Conservation (phyloP, 2,797 vertebrate genomes). For the Mus caroli region DNA sequence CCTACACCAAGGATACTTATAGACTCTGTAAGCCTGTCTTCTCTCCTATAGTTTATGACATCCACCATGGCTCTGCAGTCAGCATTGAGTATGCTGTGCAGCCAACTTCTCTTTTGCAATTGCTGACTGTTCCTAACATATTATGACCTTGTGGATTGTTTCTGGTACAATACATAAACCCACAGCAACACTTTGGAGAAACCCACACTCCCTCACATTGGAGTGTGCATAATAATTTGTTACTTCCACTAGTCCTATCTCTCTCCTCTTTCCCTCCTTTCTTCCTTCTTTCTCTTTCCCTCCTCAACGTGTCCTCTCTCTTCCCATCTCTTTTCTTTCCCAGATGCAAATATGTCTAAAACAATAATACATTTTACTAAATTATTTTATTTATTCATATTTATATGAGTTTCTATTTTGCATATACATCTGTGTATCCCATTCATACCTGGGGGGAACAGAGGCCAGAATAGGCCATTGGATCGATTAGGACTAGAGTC, state of each 20-base stretch:
- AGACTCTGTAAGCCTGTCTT: not conserved
- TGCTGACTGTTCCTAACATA: conserved; percentile 7
- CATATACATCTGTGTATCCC: no score
- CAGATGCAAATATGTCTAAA: not conserved
- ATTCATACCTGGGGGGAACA: not conserved
- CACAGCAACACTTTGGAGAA: not conserved
- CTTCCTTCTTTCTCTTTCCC: not conserved
- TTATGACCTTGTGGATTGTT: not conserved
- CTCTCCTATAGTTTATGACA: not conserved
- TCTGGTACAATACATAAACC: not conserved
- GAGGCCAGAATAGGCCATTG: not conserved
- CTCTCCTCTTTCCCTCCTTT: not conserved
- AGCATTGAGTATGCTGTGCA: conserved; percentile 20
- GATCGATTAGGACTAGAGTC: not conserved
- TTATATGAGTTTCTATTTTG: not conserved
- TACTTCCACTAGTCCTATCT: not conserved
- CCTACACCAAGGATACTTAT: conserved; percentile 41
- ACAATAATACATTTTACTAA: not conserved
- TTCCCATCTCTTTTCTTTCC: not conserved
- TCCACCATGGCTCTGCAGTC: not conserved
- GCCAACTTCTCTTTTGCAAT: conserved; percentile 19
- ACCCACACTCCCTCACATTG: not conserved
- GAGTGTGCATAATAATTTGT: not conserved
- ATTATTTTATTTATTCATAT: not conserved
- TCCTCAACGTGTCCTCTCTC: no score